These are phyloP conservation scores for Mormoops blainvillei DNA, from an alignment of 2,113 vertebrate species.

Conservation along the genomic window DNA sequence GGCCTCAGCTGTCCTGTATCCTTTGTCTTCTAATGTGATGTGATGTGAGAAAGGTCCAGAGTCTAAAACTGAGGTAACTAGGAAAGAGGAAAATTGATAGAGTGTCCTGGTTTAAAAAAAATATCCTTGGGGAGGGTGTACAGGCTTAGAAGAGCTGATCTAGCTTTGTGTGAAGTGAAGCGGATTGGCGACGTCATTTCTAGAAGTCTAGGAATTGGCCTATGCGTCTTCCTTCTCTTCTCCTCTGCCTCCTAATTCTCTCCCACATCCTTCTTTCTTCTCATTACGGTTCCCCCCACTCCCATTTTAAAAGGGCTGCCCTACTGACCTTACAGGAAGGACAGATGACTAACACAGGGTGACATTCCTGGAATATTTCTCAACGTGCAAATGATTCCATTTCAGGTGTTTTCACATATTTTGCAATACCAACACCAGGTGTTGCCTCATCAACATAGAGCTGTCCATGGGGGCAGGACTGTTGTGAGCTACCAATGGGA, in stretches of 20 bases:
- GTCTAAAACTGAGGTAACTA: background rate
- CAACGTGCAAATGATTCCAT: background rate
- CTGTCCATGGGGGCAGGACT: background rate
- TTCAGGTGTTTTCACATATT: background rate
- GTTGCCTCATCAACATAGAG: background rate
- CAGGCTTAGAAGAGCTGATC: background rate
- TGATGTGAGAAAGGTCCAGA: background rate
- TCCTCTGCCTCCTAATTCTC: background rate
- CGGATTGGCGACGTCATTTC: background rate
- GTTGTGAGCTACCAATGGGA: background rate
- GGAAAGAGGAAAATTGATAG: background rate
- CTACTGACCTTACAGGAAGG: background rate
- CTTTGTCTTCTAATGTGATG: background rate
- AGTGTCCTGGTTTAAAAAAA: background rate
- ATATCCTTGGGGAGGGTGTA: background rate
- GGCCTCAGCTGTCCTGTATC: background rate
- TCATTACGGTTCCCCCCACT: background rate
- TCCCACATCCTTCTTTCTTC: background rate
- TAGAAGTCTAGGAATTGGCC: background rate
- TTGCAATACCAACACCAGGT: background rate
- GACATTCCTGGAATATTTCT: background rate
- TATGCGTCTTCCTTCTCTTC: background rate
- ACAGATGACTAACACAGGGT: background rate
- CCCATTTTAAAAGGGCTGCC: background rate
- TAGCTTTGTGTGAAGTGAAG: background rate